Base-by-base conservation (phyloP, 2,888 invertebrate species). In the Nycteola revayana region DNA sequence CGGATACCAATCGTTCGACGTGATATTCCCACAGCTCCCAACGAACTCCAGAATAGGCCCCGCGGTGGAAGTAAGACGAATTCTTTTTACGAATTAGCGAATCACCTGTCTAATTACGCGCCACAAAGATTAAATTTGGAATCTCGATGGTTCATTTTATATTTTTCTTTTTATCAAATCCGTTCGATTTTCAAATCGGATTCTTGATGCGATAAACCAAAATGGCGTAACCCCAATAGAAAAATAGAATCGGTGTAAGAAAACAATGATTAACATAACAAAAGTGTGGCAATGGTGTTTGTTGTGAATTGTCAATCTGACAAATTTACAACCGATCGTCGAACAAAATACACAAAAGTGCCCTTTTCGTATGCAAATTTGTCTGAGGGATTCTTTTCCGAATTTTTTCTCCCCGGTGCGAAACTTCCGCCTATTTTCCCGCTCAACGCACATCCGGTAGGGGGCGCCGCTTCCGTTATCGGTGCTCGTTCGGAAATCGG, bases 391-490 rank as follows among this genome's bases (percentile, higher is more conserved):
- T 80, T 80, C 78, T 79, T 80, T 80, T 68, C 61, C 59, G 60
- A 61, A 63, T 75, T 78, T 80, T 79, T 80, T 79, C 68, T 64
- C 66, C 64, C 68, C 66, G 71, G 74, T 52, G 68, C 62, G 76
- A 77, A 76, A 82, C 85, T 87, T 87, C 87, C 88, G 86, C 78
- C 81, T 82, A 83, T 87, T 88, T 87, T 88, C 86, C 78, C 85
- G 86, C 80, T 84, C 81, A 73, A 70, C 80, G 83, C 83, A 75
- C 81, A 71, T 82, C 81, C 81, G 77, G 74, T 58, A 61, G 75
- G 77, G 75, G 75, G 70, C 66, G 66, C 67, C 64, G 69, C 69
- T 72, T 78, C 75, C 75, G 80, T 63, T 74, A 75, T 76, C 74
- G 73, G 77, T 59, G 61, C 67, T 60, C 73, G 74, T 75, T 75